Base-by-base conservation (phyloP, 1,140 invertebrate genomes). In the Saccostrea cuccullata region DNA sequence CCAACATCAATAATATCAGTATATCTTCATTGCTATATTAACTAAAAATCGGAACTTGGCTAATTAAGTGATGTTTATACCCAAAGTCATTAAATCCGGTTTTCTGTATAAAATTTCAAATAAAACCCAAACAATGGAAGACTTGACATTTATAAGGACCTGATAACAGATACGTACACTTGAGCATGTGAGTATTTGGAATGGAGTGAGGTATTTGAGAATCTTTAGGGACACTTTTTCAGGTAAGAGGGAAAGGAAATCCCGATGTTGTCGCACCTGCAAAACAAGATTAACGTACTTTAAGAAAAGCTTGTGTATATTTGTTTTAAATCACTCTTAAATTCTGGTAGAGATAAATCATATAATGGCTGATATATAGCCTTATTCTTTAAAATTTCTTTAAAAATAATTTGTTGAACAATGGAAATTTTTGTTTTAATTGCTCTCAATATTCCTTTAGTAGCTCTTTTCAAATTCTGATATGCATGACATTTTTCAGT, bases 201-300 rank as follows among this genome's bases (percentile, higher is more conserved):
- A 87, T 20, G 91, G 91, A 13, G 89, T 87, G 12, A 94, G 90
- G 87, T 92, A 91, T 20, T 82, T 86, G 26, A 94, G 84, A 55
- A 94, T 93, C 85, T 93, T 91, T n/a, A 94, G 84, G 23, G 93
- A 86, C n/a, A 94, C 58, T 12, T 91, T 89, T 83, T 92, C 91
- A 55, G 94, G 94, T 73, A 94, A 87, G 47, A 93, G 86, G 12
- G 85, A 64, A 15, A 94, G 88, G 85, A 94, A 94, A 89, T 94
- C 94, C 87, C 91, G 89, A 77, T 94, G 91, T 86, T 93, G 92
- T 89, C 93, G 92, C 6, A 92, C 86, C 93, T 94, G 87, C n/a
- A 88, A 85, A 30, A 56, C 85, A 30, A 85, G 30, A 85, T 85
- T 84, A 84, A 15, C 8, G 55, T 26, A 84, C 82, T 84, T n/a